Conservation (phyloP, 2,797 vertebrate genomes). For the Octomys mimax region DNA sequence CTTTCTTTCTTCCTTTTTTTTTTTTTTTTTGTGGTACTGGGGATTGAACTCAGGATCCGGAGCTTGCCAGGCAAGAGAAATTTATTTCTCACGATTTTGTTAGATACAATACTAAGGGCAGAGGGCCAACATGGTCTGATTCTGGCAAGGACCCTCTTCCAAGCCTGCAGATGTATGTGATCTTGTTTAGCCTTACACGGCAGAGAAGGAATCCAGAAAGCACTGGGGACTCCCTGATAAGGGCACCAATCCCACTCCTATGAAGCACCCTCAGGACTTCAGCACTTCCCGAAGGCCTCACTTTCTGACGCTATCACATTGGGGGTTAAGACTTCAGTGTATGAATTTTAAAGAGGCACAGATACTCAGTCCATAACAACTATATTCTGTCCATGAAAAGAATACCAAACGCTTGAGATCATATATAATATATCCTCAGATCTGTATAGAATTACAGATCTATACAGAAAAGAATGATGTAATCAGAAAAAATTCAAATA, state of each 20-base stretch:
- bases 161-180: neutral
- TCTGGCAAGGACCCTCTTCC: neutral
- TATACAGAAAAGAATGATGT: slow-evolving; percentile 1
- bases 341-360: neutral
- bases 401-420: neutral
- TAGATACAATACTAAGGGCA: neutral
- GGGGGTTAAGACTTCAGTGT: neutral
- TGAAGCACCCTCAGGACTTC: neutral
- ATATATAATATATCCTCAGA: neutral
- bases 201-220: neutral
- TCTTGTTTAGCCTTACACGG: neutral
- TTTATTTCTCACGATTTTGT: neutral
- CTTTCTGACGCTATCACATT: neutral
- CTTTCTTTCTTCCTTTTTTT: no score
- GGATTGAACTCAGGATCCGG: no score
- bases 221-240: neutral
- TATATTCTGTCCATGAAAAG: neutral
- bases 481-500: neutral
- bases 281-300: neutral
- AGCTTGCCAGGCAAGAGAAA: neutral
- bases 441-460: neutral
- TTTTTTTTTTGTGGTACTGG: no score
- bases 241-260: neutral
- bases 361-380: neutral
- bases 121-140: neutral